Percentiles rank a stretch among this genome's conserved stretches.
Conservation (phyloP, 2,113 vertebrate species). For the Pluvianellus socialis region DNA sequence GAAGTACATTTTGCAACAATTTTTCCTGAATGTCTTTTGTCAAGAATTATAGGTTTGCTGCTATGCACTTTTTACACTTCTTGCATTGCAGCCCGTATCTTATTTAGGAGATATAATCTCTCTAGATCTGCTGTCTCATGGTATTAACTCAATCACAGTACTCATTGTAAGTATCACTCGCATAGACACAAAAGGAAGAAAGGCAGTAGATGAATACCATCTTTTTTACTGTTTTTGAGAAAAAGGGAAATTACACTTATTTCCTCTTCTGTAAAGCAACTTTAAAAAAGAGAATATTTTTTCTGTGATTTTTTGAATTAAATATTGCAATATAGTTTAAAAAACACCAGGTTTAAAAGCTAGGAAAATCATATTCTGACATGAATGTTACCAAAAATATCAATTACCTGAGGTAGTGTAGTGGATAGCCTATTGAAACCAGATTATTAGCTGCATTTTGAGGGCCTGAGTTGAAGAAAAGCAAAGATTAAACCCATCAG, state of each 20-base stretch:
- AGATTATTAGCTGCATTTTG: background rate
- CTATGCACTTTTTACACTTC: background rate
- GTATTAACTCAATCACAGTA: background rate
- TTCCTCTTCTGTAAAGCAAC: background rate
- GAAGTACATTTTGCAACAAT: background rate
- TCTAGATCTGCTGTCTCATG: background rate
- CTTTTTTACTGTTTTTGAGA: background rate
- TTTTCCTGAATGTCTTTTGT: background rate
- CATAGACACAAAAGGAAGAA: background rate
- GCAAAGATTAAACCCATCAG: background rate
- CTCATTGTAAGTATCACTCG: background rate
- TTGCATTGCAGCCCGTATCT: background rate
- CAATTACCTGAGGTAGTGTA: background rate
- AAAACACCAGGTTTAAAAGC: background rate
- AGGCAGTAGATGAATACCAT: background rate
- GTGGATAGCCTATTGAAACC: background rate
- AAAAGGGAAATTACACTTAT: background rate
- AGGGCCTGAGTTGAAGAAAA: background rate
- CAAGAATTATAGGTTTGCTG: background rate
- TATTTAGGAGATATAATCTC: background rate
- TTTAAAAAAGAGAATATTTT: background rate
- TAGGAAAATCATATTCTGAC: background rate
- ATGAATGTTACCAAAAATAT: background rate
- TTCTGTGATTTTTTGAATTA: background rate
- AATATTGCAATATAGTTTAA: background rate